Base-by-base conservation (phyloP, 2,113 vertebrate genomes). In the Agapornis roseicollis region DNA sequence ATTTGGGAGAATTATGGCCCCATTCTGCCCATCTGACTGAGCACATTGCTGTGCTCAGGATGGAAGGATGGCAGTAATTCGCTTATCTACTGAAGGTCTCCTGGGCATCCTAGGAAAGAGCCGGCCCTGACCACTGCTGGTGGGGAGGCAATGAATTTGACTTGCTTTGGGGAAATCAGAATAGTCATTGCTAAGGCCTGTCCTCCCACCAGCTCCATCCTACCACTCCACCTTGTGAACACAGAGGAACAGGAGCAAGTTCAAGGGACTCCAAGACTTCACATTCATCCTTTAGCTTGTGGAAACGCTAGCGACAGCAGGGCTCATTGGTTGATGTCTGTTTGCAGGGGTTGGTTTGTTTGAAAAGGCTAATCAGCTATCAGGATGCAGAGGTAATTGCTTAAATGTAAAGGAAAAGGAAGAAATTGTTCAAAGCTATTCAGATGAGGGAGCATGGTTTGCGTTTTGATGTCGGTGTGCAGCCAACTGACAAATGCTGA, bases 401-500 rank as follows among this genome's bases (percentile, higher is more conserved):
- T 95, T 85, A 81, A 88, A 90, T 46, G 52, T 85, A 84, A 93
- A 89, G 70, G 64, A 49, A 72, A 94, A 90, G 65, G 76, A 89
- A 90, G 92, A 64, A 94, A 92, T 73, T 79, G 86, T 94, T 95
- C 77, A 89, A 70, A 96, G 80, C 80, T 65, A 58, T 92, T 94
- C 80, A 84, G 89, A 94, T 73, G 89, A 97, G 84, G 95, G 55
- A 52, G 65, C 49, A 29, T n/a, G 92, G 91, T 85, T 81, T 78
- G 88, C 6, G 60, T 93, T 90, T 69, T 56, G 81, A 79, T 85
- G 86, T 84, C 42, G 0, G 50, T 83, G 85, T 71, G 85, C 93
- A 90, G 90, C 92, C 91, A 94, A 28, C 82, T 93, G 91, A 93
- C 87, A 97, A 96, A 95, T 89, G 91, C 93, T 89, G 94, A 96